Evolutionary conservation across 2,797 vertebrate genomes (phyloP), one percentile per base, ranked within the genome.

Genomic region (Myotis myotis): DNA sequence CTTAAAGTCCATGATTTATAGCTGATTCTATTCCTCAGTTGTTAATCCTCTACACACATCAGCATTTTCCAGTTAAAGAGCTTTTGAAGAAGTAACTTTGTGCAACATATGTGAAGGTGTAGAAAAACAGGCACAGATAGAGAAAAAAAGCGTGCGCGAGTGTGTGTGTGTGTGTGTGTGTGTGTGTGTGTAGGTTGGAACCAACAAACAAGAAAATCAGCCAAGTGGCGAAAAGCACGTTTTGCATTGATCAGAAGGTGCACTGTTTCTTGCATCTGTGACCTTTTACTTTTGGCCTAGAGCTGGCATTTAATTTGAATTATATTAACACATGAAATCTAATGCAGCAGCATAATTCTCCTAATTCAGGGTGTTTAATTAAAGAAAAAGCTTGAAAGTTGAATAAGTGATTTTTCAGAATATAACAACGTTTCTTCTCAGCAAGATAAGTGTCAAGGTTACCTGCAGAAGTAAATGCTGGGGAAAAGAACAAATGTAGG

Each of bases 261-360:
- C 38, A 86, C 25, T 41, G 7, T 83, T 94, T 66, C 75, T 90
- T 33, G 22, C 28, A 38, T 87, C 87, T 8, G 0, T 72, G 68
- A 38, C 41, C 64, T 94, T 96, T 96, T 94, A 41, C 38, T 91
- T 91, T 57, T 94, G 93, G 80, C 80, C 72, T 85, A 87, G 55
- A 87, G 38, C 44, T 95, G 84, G 72, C 80, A 95, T 96, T 96
- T 95, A 89, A 96, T 94, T 96, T 87, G 91, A 97, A 97, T 95
- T 95, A 89, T 95, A 95, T 95, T 95, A 95, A 93, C 64, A 93
- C 87, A 55, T 75, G 80, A 92, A 93, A 91, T 66, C 68, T 75
- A 93, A 71, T 79, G 55, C 55, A 74, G 68, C 36, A 89, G 87
- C 6, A 16, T 57, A 41, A 91, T 93, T 94, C 70, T 82, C 60